Percentiles rank a stretch among this genome's conserved stretches.
phyloP scores from a whole-genome alignment of 1,140 invertebrate species.

The Agrypnia vestita region DNA sequence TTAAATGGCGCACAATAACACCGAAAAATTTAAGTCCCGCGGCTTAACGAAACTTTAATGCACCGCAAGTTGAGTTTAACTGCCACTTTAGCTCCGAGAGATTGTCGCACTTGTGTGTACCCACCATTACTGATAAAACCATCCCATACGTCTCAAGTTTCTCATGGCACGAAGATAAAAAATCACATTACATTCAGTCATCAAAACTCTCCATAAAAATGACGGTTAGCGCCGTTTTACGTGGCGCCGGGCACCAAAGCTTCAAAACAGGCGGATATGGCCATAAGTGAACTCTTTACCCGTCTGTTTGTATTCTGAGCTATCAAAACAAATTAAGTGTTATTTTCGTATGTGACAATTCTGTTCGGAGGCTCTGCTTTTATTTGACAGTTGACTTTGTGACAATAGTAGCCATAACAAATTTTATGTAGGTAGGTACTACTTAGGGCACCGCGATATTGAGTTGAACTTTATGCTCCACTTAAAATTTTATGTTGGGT shows the following conservation, averaged over 20 bases:
- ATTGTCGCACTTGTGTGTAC: neutral
- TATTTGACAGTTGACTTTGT: slow-evolving; percentile 28
- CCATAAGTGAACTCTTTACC: slow-evolving; percentile 20
- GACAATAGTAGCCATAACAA: slow-evolving; percentile 11
- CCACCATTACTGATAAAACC: slow-evolving; percentile 28
- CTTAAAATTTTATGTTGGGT: neutral
- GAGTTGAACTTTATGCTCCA: neutral
- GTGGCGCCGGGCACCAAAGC: no score
- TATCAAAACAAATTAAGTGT: slow-evolving; percentile 37
- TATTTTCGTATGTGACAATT: slow-evolving; percentile 26
- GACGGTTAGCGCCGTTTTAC: neutral
- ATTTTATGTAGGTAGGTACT: neutral
- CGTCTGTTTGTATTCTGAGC: slow-evolving; percentile 13
- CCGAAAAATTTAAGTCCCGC: slow-evolving; percentile 14
- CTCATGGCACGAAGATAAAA: neutral
- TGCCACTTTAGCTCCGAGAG: slow-evolving; percentile 16
- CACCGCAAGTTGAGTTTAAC: slow-evolving; percentile 38
- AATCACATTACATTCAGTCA: neutral
- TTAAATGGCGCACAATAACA: slow-evolving; percentile 20
- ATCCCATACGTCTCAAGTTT: neutral
- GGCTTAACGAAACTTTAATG: slow-evolving; percentile 11
- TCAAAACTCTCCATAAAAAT: neutral
- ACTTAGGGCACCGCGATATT: neutral
- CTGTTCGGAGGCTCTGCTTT: slow-evolving; percentile 4
- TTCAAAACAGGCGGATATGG: neutral